Base-by-base conservation (phyloP, 2,797 vertebrate genomes). In the Garrulus glandarius region DNA sequence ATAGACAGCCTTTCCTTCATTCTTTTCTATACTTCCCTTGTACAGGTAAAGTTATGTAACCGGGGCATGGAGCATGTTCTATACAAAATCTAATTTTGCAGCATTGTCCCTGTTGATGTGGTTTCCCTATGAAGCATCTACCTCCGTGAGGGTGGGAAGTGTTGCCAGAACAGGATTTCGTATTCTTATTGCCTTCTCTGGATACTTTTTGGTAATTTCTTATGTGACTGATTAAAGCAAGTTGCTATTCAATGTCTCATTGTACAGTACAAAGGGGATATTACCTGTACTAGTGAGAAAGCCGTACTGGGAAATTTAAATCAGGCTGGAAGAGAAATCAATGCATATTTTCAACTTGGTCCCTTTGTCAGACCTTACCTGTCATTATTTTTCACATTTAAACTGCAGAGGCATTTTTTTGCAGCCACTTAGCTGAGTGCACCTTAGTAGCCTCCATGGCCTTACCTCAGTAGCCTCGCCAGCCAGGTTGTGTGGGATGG, bases 231-330 rank as follows among this genome's bases (percentile, higher is more conserved):
- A 53, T 84, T 26, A 63, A 81, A 61, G 6, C 6, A 67, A 44
- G 14, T 46, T 63, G 49, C 41, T 81, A 34, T 41, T 67, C 87
- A 41, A 37, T 21, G 2, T 37, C 29, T 49, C 74, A 26, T 36
- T 2, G 4, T n/a, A 26, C 0, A 4, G 19, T 64, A 64, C 37
- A 57, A 49, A 63, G 9, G 2, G 16, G 8, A 2, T 39, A 44
- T 34, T 39, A 46, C 5, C 34, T 22, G 19, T 3, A 3, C 26
- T 63, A 32, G 13, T 2, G 5, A 74, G 26, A 74, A 57, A 83
- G 36, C 26, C 0, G 0, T 43, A 19, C 27, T 7, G 18, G 39
- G 30, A 22, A 50, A 88, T 57, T 53, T n/a, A 85, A 79, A 83
- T 63, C 34, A 52, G 20, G 17, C 0, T 63, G 15, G 34, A 86